Percentiles rank a stretch among this genome's conserved stretches.
phyloP scores from a whole-genome alignment of 2,888 invertebrate species.

The Hofmannophila pseudospretella region DNA sequence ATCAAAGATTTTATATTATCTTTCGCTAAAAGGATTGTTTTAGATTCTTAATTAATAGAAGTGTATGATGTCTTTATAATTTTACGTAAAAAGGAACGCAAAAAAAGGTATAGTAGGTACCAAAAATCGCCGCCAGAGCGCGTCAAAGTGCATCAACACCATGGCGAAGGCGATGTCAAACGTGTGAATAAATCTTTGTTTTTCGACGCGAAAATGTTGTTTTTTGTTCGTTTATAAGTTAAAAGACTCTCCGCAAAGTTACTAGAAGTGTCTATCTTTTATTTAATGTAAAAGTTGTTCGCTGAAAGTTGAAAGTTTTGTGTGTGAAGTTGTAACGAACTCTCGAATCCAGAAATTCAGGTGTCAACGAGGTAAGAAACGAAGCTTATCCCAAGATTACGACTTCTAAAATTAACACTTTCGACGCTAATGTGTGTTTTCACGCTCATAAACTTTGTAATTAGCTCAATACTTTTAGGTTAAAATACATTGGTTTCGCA shows the following conservation, averaged over 20 bases:
- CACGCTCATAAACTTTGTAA: constrained; percentile 21
- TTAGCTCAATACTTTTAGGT: constrained; percentile 27
- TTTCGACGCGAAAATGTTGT: constrained; percentile 61
- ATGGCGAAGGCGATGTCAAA: constrained; percentile 71
- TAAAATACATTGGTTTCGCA: constrained; percentile 30
- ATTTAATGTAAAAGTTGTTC: constrained; percentile 43
- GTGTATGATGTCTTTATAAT: no score
- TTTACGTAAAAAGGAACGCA: constrained; percentile 32
- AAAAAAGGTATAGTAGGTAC: constrained; percentile 22
- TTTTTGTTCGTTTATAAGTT: constrained; percentile 60
- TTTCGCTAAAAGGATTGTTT: not conserved
- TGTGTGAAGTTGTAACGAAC: constrained; percentile 73
- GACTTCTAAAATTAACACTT: constrained; percentile 55
- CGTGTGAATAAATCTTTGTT: constrained; percentile 71
- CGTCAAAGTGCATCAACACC: constrained; percentile 51
- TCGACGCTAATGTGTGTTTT: constrained; percentile 30
- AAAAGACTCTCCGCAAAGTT: constrained; percentile 52
- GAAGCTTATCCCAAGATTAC: constrained; percentile 60
- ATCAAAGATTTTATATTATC: not conserved
- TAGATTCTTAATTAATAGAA: not conserved
- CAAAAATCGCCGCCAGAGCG: constrained; percentile 35
- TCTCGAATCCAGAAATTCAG: constrained; percentile 71
- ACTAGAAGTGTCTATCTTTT: constrained; percentile 42
- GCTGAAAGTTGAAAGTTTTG: constrained; percentile 61
- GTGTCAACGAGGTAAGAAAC: constrained; percentile 77